phyloP scores from a whole-genome alignment of 2,888 invertebrate genomes.

The Cremastinae sp. region DNA sequence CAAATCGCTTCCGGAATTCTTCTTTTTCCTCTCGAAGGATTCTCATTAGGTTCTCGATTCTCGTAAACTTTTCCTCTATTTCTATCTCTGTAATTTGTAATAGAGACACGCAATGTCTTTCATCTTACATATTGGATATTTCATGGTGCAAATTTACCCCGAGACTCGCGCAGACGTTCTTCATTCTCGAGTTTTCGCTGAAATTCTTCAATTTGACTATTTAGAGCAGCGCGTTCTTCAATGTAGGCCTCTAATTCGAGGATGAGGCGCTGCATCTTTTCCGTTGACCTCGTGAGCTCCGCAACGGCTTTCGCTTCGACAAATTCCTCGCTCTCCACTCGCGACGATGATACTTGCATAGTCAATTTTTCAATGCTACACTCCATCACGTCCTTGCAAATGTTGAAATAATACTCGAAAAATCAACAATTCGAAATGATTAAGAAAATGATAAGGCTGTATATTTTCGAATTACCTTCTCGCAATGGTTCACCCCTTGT shows the following conservation, averaged over 20 bases:
- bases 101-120: background rate
- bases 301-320: constrained; percentile 57
- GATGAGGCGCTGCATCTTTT: constrained; percentile 63
- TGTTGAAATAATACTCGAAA: constrained; percentile 52
- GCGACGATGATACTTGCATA: constrained; percentile 52
- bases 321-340: constrained; percentile 38
- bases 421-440: constrained; percentile 35
- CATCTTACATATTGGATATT: background rate
- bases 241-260: constrained; percentile 64
- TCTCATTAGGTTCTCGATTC: constrained; percentile 48
- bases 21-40: constrained; percentile 49
- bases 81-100: constrained; percentile 16
- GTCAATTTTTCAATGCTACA: constrained; percentile 57
- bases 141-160: constrained; percentile 51
- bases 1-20: constrained; percentile 41
- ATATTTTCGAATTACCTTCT: constrained; percentile 44
- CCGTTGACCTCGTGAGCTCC: constrained; percentile 54
- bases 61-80: constrained; percentile 39
- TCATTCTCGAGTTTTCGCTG: constrained; percentile 57
- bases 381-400: constrained; percentile 51
- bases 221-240: constrained; percentile 62
- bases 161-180: constrained; percentile 54
- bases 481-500: constrained; percentile 14
- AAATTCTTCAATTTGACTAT: constrained; percentile 55
- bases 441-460: constrained; percentile 5